Conservation (phyloP, 2,888 invertebrate species). For the Papilio gigon region DNA sequence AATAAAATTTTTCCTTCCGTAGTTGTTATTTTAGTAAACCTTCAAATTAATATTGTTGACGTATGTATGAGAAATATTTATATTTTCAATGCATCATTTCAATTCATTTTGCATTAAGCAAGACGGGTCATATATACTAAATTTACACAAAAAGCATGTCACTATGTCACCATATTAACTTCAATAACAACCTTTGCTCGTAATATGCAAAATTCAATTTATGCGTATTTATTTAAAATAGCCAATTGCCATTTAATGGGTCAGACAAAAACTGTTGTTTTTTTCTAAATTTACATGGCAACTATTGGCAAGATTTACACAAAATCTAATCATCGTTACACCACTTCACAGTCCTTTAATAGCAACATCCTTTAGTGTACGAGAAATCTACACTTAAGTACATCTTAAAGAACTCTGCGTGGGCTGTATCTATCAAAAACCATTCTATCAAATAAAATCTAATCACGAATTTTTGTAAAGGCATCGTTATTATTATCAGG, state of each 20-base stretch:
- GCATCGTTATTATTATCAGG: constrained; percentile 23
- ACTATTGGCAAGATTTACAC: constrained; percentile 28
- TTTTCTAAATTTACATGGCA: constrained; percentile 23
- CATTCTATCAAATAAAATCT: constrained; percentile 14
- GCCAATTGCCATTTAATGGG: constrained; percentile 19
- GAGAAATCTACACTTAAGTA: not conserved
- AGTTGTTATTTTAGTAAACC: not conserved
- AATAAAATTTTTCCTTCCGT: not conserved
- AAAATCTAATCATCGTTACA: constrained; percentile 3
- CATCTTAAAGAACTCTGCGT: no score
- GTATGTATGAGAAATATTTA: no score
- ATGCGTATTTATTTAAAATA: constrained; percentile 31
- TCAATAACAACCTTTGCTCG: not conserved
- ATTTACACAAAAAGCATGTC: not conserved
- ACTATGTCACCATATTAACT: not conserved
- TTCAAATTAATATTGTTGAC: no score
- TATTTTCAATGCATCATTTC: not conserved
- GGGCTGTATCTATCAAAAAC: constrained; percentile 21
- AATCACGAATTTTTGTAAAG: constrained; percentile 14
- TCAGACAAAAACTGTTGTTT: constrained; percentile 22
- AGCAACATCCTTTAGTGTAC: not conserved
- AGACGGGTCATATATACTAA: not conserved
- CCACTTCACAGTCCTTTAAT: not conserved
- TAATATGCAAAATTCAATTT: not conserved
- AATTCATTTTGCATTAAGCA: not conserved